Evolutionary conservation across 2,888 invertebrate genomes (phyloP).

Genomic region (Drosophila testacea): DNA sequence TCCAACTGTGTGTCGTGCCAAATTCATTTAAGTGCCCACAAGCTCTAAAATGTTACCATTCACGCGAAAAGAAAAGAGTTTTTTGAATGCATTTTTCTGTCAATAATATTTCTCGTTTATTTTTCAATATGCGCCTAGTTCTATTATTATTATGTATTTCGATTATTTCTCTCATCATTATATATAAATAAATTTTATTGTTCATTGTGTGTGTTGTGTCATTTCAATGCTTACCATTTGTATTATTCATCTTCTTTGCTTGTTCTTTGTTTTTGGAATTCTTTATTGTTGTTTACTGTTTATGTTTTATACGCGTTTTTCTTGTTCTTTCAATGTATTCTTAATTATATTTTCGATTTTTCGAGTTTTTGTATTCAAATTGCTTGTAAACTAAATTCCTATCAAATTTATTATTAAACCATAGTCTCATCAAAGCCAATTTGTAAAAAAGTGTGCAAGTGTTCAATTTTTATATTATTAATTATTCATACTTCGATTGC

Average conservation of each 20-base stretch:
- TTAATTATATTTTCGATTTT: constrained; percentile 42
- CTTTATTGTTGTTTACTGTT: constrained; percentile 25
- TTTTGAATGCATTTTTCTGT: constrained; percentile 41
- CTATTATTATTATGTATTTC: constrained; percentile 72
- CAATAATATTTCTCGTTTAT: constrained; percentile 79
- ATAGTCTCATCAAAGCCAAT: constrained; percentile 56
- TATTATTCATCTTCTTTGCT: constrained; percentile 37
- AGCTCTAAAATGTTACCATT: not conserved
- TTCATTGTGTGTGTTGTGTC: constrained; percentile 62
- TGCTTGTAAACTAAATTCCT: constrained; percentile 66
- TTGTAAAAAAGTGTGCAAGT: constrained; percentile 63
- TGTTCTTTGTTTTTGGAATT: constrained; percentile 17
- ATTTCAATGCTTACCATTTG: constrained; percentile 58
- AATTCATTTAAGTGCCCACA: not conserved
- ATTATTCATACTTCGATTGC: constrained; percentile 47
- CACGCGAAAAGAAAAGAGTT: not conserved
- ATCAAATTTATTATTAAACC: constrained; percentile 50
- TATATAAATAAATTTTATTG: constrained; percentile 75
- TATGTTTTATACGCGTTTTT: constrained; percentile 27
- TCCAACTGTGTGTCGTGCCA: not conserved
- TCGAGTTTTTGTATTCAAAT: constrained; percentile 49
- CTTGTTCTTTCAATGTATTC: constrained; percentile 22
- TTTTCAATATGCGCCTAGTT: constrained; percentile 81
- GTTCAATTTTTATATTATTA: constrained; percentile 36
- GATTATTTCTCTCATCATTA: constrained; percentile 71